Evolutionary conservation across 2,797 vertebrate species (phyloP).

Genomic region (Myotis daubentonii): DNA sequence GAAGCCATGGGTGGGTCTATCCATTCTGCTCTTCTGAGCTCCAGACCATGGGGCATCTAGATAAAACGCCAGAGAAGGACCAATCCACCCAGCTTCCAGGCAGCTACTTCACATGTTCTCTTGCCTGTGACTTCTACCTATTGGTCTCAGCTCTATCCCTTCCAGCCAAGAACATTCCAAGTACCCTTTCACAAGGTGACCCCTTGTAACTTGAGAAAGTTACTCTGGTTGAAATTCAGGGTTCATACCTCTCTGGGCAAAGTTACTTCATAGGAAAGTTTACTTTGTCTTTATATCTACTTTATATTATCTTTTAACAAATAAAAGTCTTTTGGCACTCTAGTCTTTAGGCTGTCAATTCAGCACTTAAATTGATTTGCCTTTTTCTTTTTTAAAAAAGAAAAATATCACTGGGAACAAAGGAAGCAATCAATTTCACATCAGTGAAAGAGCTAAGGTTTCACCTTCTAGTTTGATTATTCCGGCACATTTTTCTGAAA

Average conservation of each 20-base stretch:
- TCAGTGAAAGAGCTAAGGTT: constrained; percentile 65
- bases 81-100: no score
- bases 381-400: neutral
- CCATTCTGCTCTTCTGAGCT: neutral
- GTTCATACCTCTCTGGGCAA: neutral
- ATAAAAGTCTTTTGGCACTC: constrained; percentile 30
- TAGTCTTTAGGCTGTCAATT: constrained; percentile 28
- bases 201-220: neutral
- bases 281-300: neutral
- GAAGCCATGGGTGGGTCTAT: rapidly evolving
- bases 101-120: neutral
- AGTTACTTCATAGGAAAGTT: neutral
- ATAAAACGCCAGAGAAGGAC: neutral
- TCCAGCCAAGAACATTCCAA: neutral
- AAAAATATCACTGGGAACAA: constrained; percentile 59
- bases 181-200: neutral
- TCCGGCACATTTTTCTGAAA: constrained; percentile 67
- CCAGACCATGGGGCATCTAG: neutral
- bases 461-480: constrained; percentile 62
- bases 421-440: constrained; percentile 66
- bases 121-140: neutral
- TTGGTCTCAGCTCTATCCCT: neutral
- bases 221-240: neutral
- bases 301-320: constrained; percentile 47
- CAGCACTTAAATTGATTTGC: constrained; percentile 56